phyloP scores from a whole-genome alignment of 2,113 vertebrate species.

The Mohoua ochrocephala region DNA sequence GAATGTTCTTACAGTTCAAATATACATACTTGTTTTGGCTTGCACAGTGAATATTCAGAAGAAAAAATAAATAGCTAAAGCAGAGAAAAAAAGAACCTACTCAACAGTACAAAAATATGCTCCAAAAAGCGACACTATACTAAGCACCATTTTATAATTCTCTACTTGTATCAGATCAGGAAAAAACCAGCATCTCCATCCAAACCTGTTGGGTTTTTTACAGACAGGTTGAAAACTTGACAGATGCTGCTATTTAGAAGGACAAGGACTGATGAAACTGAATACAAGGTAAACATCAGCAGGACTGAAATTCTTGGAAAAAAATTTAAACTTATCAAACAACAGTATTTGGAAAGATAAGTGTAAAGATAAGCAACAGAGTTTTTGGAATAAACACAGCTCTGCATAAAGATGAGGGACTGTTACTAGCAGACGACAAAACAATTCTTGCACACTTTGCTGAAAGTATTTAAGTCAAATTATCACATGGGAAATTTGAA shows the following conservation, averaged over 20 bases:
- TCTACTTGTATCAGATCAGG: neutral
- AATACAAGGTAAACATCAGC: conserved; percentile 3
- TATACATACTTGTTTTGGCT: neutral
- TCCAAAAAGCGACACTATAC: neutral
- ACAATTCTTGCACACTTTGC: neutral
- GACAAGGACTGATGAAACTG: conserved; percentile 14
- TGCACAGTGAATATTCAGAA: neutral
- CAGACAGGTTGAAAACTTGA: neutral
- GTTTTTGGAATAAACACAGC: neutral
- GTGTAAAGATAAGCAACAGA: neutral
- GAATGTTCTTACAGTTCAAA: neutral
- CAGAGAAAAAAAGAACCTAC: neutral
- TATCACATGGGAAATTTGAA: neutral
- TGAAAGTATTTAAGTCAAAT: neutral
- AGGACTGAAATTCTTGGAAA: conserved; percentile 15
- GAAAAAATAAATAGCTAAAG: conserved; percentile 20
- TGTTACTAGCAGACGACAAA: neutral
- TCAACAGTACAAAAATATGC: neutral
- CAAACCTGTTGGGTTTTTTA: neutral
- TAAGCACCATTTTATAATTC: neutral
- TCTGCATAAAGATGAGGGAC: neutral
- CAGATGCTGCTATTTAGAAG: neutral
- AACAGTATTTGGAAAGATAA: conserved; percentile 14
- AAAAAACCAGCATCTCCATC: neutral
- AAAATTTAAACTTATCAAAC: neutral